Base-by-base conservation (phyloP, 2,113 vertebrate species). In the Alethe castanea region DNA sequence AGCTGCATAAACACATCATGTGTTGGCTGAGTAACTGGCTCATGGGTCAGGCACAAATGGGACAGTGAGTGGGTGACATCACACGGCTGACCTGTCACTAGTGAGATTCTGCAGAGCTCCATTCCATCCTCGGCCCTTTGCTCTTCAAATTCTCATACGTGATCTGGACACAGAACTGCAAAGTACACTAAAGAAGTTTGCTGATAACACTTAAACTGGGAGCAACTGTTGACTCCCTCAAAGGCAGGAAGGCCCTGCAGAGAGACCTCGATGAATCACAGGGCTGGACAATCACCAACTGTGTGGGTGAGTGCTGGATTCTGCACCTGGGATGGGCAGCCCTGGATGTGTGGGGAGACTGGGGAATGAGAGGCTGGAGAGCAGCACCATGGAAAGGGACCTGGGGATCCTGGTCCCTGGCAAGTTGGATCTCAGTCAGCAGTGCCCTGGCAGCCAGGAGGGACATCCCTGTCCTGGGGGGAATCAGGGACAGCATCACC, bases 1-100 rank as follows among this genome's bases (percentile, higher is more conserved):
- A 79, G 6, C 28, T 19, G 16, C 19, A 20, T 11, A 35, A 70
- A 54, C 40, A 47, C 12, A 29, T 11, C 19, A 29, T 20, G 23
- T 24, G 47, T 40, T 33, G 15, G 23, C 8, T 62, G 15, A 79
- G 23, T 8, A 40, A 7, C 40, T 40, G 29, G 29, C 8, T 79
- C 12, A 62, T 0, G 0, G 8, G 65, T 54, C 6, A 25, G n/a
- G 48, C n/a, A 40, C 19, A 6, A 62, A 40, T 3, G 3, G 19
- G 54, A 36, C 3, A 20, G 56, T n/a, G n/a, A 29, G 3, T 40
- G 40, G 16, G 10, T 26, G 24, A 56, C 20, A 48, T 35, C 57
- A 47, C 1, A 3, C 28, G 62, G 65, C 12, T 28, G 12, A 61
- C 40, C 19, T 38, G 15, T 14, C 24, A n/a, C 47, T n/a, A 8